These are phyloP conservation scores for Nemotelus pantherinus DNA, from an alignment of 2,888 invertebrate species.

Conservation along the genomic window DNA sequence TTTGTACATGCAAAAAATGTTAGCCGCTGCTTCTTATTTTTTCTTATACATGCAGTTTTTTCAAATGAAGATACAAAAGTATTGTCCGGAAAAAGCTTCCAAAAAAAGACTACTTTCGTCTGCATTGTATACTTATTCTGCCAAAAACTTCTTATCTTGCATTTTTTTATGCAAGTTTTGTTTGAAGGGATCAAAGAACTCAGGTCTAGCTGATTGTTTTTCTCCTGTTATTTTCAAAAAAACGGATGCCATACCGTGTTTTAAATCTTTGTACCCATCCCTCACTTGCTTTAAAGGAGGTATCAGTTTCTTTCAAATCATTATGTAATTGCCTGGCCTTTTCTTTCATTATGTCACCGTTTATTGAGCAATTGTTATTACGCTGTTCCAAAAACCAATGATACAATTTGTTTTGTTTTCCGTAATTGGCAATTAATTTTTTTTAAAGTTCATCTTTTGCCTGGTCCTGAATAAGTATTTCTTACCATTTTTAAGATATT, in stretches of 20 bases:
- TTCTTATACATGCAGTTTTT: background rate
- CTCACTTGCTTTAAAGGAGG: background rate
- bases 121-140: no score
- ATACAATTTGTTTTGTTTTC: no score
- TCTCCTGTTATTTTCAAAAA: background rate
- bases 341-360: background rate
- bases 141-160: no score
- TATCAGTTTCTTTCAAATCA: background rate
- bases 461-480: no score
- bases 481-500: no score
- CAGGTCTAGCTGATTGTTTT: no score
- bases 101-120: no score
- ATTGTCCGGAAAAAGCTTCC: no score
- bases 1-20: background rate
- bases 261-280: background rate
- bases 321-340: background rate
- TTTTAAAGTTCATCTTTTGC: no score
- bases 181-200: no score
- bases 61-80: background rate
- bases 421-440: no score
- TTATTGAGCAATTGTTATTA: constrained; percentile 1
- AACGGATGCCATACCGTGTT: background rate
- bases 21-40: background rate
- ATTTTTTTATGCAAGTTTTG: no score
- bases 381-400: constrained; percentile 1